These are phyloP conservation scores for Hyles lineata DNA, from an alignment of 2,888 invertebrate genomes.

Conservation along the genomic window DNA sequence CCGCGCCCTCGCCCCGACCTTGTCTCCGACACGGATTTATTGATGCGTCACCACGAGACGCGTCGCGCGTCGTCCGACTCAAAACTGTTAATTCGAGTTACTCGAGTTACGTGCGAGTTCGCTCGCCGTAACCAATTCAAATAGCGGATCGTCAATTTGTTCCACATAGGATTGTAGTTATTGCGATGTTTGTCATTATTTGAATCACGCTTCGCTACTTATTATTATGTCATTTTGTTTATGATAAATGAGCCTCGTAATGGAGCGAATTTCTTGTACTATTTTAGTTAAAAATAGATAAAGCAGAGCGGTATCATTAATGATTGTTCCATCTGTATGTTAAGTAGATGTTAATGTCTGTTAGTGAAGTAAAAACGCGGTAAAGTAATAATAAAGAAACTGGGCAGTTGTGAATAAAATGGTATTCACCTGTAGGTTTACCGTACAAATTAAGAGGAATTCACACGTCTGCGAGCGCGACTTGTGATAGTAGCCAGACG, in stretches of 20 bases:
- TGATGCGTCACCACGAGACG: constrained; percentile 74
- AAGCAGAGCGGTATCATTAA: neutral
- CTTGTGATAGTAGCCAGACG: constrained; percentile 67
- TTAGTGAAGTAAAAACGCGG: too few species aligned
- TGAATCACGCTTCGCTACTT: constrained; percentile 32
- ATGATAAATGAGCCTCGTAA: neutral
- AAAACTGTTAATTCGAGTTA: constrained; percentile 40
- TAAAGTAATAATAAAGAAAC: too few species aligned
- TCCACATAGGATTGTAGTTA: constrained; percentile 40
- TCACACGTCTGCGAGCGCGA: constrained; percentile 30
- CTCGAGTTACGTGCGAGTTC: constrained; percentile 52
- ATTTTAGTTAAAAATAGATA: constrained; percentile 2
- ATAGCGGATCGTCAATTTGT: constrained; percentile 46
- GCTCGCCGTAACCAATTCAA: constrained; percentile 50
- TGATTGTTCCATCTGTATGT: neutral
- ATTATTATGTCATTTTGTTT: constrained; percentile 25
- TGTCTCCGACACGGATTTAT: constrained; percentile 81
- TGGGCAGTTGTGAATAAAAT: too few species aligned
- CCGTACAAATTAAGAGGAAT: constrained; percentile 3
- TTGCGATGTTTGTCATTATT: constrained; percentile 33
- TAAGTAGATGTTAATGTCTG: neutral
- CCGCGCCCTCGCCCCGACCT: constrained; percentile 80
- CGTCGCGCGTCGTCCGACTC: constrained; percentile 44
- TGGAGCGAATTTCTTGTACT: neutral
- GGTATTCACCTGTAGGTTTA: too few species aligned